A percentile compares a stretch with the other conserved stretches of the same genome.
phyloP scores from a whole-genome alignment of 2,888 invertebrate species.

The Mactromeris polynyma region DNA sequence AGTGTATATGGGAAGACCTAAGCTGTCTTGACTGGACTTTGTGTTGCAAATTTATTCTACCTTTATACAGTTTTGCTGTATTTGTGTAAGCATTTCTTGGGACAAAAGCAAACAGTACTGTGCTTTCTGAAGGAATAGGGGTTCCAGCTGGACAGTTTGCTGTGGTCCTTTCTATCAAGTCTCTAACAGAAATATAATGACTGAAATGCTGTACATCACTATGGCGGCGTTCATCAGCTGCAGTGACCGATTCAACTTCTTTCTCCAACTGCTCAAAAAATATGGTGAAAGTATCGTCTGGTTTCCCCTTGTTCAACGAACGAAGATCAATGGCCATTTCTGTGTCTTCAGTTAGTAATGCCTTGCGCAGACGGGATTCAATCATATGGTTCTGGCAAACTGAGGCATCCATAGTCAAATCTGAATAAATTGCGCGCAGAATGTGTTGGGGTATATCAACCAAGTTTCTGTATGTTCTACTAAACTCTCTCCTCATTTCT shows the following conservation, averaged over 20 bases:
- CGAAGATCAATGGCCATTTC: constrained; percentile 57
- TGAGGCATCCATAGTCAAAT: constrained; percentile 54
- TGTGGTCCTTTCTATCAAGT: constrained; percentile 52
- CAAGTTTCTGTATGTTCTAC: constrained; percentile 25
- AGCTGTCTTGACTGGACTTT: constrained; percentile 62
- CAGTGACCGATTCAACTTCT: constrained; percentile 51
- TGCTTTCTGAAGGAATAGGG: constrained; percentile 58
- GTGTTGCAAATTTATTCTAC: constrained; percentile 47
- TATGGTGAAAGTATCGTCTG: constrained; percentile 51
- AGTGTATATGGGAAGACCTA: constrained; percentile 48
- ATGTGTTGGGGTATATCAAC: constrained; percentile 45
- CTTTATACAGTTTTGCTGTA: constrained; percentile 56
- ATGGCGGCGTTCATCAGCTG: constrained; percentile 61
- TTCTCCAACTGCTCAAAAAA: constrained; percentile 54
- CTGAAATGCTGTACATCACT: constrained; percentile 50
- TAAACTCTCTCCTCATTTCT: constrained; percentile 56
- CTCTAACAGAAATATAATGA: constrained; percentile 57
- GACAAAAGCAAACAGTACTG: constrained; percentile 62
- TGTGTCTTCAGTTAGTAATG: constrained; percentile 44
- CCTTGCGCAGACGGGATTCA: constrained; percentile 25
- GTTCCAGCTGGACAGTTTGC: constrained; percentile 50
- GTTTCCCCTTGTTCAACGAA: constrained; percentile 61
- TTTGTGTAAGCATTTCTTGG: constrained; percentile 56
- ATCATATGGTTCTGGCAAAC: constrained; percentile 35
- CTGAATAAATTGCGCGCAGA: constrained; percentile 52